Base-by-base conservation (phyloP, 1,140 invertebrate species). In the Drosophila melanica region DNA sequence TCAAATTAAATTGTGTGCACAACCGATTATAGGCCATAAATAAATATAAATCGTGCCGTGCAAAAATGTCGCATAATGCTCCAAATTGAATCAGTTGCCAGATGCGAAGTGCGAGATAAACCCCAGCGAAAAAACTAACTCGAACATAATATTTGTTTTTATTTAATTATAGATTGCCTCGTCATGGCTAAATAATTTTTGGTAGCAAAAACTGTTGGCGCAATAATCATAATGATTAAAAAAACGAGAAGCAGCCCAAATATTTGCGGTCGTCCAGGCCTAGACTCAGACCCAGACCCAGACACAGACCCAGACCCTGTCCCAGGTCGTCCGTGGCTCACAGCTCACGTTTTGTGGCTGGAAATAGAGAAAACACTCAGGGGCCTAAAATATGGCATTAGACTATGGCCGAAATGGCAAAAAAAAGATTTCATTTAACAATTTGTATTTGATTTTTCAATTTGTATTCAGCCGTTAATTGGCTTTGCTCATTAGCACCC, bases 381-480 rank as follows among this genome's bases (percentile, higher is more conserved):
- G 48, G 42, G 50, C 35, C 44, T 39, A 27, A 55, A 33, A 51
- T 30, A 6, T 51, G 41, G 53, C 27, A 27, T 42, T 11, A n/a
- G 14, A 33, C 18, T 23, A 14, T 50, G 65, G 60, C 35, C 54
- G 71, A 54, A 50, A 63, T 47, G 79, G 57, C 64, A 68, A 76
- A 70, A 59, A 68, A 76, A 70, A 59, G 47, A 54, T 68, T 63
- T 47, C 33, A 71, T 67, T 50, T 63, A 70, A 48, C 47, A 47
- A 60, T 67, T 64, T 66, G 53, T 79, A 62, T 89, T 89, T 87
- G 76, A 77, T 89, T 87, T 87, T 82, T 71, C 74, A 89, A 89
- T 87, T 87, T 79, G 84, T 89, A 82, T 89, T 82, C 75, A 70
- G 54, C 41, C 79, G 84, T 87, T 87, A 87, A 87, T 87, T 87